Evolutionary conservation across 2,797 vertebrate genomes (phyloP).

Genomic region (Rhinichthys osculus): DNA sequence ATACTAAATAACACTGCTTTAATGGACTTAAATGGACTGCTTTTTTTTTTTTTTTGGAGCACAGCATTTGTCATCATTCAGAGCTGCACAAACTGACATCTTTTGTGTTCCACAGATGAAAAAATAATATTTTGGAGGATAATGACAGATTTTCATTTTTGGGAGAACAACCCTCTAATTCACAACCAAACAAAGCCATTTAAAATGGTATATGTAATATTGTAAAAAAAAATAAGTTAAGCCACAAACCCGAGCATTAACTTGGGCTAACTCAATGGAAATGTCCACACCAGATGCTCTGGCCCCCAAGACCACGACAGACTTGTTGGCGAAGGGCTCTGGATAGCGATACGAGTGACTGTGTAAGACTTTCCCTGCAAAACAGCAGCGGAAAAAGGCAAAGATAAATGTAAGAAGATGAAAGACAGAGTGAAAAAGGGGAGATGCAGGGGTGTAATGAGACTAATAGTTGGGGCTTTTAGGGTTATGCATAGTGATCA

Average conservation of each 20-base stretch:
- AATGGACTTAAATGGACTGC: not conserved
- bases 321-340: conserved; percentile 75
- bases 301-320: conserved; percentile 79
- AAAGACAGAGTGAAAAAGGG: conserved; percentile 42
- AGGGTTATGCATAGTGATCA: conserved; percentile 54
- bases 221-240: not conserved
- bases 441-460: conserved; percentile 44
- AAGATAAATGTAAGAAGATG: conserved; percentile 14
- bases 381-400: conserved; percentile 4
- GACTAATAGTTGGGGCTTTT: conserved; percentile 52
- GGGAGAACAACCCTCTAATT: not conserved
- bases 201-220: not conserved
- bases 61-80: not conserved
- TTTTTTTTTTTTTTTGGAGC: not conserved
- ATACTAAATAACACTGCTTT: not conserved
- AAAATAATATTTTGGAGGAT: not conserved
- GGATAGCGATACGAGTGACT: conserved; percentile 78
- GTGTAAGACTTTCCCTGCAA: conserved; percentile 76
- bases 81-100: not conserved
- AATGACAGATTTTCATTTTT: not conserved
- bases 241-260: conserved; percentile 65
- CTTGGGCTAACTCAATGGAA: conserved; percentile 75
- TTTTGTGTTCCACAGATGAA: not conserved
- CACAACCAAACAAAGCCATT: not conserved
- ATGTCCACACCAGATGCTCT: conserved; percentile 82